Base-by-base conservation (phyloP, 2,113 vertebrate genomes). In the Pluvialis apricaria region DNA sequence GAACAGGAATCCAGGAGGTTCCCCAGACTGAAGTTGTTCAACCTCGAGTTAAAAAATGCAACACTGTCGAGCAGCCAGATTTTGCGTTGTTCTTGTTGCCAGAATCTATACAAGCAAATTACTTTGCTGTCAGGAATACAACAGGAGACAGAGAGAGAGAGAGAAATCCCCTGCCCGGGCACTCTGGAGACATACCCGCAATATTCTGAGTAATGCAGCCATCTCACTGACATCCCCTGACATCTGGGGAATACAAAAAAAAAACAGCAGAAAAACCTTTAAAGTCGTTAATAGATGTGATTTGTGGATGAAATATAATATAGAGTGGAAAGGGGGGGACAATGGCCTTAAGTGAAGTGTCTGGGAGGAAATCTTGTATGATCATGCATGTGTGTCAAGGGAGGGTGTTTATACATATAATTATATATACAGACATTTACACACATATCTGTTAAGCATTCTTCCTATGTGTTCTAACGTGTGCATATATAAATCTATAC, bases 31-130 rank as follows among this genome's bases (percentile, higher is more conserved):
- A 83, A 93, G 47, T n/a, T 55, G 62, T 57, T 93, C 84, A 94
- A 88, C 79, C 91, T 75, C 11, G 0, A 92, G 75, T 94, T 95
- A 83, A 96, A 96, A 97, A 96, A 91, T 57, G 79, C 89, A 81
- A 91, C 54, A 34, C 86, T 91, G 76, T 87, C 13, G 4, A 92
- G 86, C 47, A 91, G 82, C 62, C 92, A 84, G 91, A 70, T 88
- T 96, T 92, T 80, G 38, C 0, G 2, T 58, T 80, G 91, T 42
- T 95, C 94, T 73, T 69, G 47, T 94, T 86, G 94, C 94, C 92
- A 88, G 79, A 95, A 97, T 96, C 94, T 94, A 89, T 96, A 96
- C 79, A 93, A 95, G 91, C 76, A 91, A 95, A 95, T 96, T 97
- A 86, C 91, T 95, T 85, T 96, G 90, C 94, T 94, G 92, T 96